Evolutionary conservation across 1,140 invertebrate genomes (phyloP), one percentile per base, ranked within the genome.

Genomic region (Bombus vancouverensis): DNA sequence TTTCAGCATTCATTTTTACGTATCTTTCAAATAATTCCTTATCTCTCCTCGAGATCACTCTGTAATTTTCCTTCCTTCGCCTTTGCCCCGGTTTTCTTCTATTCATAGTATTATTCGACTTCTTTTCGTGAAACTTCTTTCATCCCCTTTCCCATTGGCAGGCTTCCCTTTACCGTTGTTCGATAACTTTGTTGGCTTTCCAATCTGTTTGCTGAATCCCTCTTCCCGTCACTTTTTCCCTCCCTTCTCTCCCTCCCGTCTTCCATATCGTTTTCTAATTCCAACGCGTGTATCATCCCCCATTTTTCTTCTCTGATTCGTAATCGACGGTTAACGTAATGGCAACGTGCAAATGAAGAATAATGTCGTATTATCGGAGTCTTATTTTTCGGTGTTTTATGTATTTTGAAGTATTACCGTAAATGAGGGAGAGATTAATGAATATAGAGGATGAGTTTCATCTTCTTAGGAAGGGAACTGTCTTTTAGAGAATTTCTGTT

Each of bases 41-140:
- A 66, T 37, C 32, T 8, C 5, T 28, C 1, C 10, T 59, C 25
- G 18, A n/a, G 72, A 76, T 83, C 42, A 15, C 42, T 44, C 81
- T 53, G 25, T 53, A 83, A 83, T 83, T 76, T 82, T 47, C 71
- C 81, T 76, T 66, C 59, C 25, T 37, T n/a, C 71, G 18, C 39
- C 42, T 47, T 76, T 76, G 42, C n/a, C 42, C 70, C n/a, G 53
- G 53, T 66, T 47, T 39, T 66, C 72, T 22, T 37, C 57, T n/a
- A 82, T 75, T 82, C 81, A 75, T 15, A 25, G 81, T 42, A 75
- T 75, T 75, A 75, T 75, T 75, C 59, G 32, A 65, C 81, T 75
- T 76, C 73, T 57, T 77, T 37, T 53, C 59, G 44, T 22, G 81
- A 53, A 66, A 53, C 42, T 68, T 53, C 81, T 39, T 68, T 76